phyloP scores from a whole-genome alignment of 1,140 invertebrate species.

The Trypoxylus dichotomus region DNA sequence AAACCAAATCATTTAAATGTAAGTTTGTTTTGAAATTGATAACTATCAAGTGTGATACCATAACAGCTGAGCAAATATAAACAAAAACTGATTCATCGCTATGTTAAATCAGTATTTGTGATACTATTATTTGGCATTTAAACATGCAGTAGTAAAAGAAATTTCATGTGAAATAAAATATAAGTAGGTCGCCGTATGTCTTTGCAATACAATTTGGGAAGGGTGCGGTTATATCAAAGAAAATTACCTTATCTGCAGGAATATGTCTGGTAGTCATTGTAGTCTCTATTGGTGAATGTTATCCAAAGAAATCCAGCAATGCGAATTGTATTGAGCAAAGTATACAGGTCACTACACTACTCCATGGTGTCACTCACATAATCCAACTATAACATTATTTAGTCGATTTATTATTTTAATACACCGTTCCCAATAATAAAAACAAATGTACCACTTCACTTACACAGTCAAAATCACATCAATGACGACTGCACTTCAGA shows the following conservation, averaged over 20 bases:
- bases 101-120: not conserved
- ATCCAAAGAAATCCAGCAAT: slow-evolving; percentile 23
- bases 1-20: not conserved
- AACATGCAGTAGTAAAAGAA: not conserved
- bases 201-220: slow-evolving; percentile 33
- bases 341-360: slow-evolving; percentile 33
- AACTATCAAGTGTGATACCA: not conserved
- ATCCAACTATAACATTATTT: slow-evolving; percentile 26
- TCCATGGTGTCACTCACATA: slow-evolving; percentile 27
- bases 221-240: slow-evolving; percentile 37
- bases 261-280: slow-evolving; percentile 38
- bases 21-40: not conserved
- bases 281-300: not conserved
- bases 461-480: slow-evolving; percentile 19
- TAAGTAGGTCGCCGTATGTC: slow-evolving; percentile 37
- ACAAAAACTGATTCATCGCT: slow-evolving; percentile 2
- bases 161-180: not conserved
- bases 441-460: not conserved
- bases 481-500: not conserved
- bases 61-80: slow-evolving; percentile 6
- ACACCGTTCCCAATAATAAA: not conserved
- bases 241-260: slow-evolving; percentile 40
- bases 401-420: not conserved
- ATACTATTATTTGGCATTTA: not conserved
- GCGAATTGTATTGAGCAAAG: slow-evolving; percentile 25